phyloP scores from a whole-genome alignment of 2,113 vertebrate genomes.

The Gymnogyps californianus region DNA sequence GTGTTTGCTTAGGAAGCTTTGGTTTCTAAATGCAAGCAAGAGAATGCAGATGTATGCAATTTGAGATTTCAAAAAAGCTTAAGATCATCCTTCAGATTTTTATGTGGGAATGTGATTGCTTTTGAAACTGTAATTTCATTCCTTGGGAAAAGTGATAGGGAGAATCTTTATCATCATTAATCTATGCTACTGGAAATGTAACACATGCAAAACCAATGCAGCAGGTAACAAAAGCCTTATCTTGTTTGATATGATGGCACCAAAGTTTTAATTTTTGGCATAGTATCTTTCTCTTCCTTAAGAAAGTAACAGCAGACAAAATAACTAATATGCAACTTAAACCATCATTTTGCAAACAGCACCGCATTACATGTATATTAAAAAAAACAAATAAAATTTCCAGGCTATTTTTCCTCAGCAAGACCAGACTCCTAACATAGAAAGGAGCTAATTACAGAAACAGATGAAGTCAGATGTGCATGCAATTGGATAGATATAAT shows the following conservation, averaged over 20 bases:
- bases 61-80: not conserved
- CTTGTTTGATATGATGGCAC: not conserved
- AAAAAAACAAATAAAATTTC: not conserved
- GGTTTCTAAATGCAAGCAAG: not conserved
- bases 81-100: not conserved
- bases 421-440: not conserved
- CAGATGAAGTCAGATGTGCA: not conserved
- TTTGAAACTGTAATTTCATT: slow-evolving; percentile 40
- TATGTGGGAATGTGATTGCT: not conserved
- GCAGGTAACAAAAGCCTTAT: not conserved
- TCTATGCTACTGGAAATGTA: not conserved
- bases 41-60: not conserved
- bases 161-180: not conserved
- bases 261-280: not conserved
- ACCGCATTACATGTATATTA: not conserved
- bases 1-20: not conserved
- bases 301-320: not conserved
- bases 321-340: not conserved
- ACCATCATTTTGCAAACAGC: not conserved
- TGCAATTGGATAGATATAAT: not conserved
- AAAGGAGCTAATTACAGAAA: not conserved
- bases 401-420: not conserved
- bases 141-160: slow-evolving; percentile 30
- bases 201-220: not conserved
- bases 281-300: not conserved